These are phyloP conservation scores for Catharus bicknelli DNA, from an alignment of 2,113 vertebrate species.

Conservation along the genomic window DNA sequence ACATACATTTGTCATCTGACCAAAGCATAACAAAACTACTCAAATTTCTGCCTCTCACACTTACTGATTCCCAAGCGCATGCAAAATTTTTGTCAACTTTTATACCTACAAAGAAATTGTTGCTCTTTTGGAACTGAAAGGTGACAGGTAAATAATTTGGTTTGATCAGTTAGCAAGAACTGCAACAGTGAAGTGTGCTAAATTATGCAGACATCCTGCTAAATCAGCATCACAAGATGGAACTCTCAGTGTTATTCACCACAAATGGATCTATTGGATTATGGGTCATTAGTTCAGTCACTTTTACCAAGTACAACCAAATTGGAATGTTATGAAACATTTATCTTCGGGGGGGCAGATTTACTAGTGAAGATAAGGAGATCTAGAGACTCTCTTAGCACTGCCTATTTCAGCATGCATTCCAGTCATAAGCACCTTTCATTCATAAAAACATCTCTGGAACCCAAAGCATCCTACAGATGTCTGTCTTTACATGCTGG, in stretches of 20 bases:
- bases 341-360: conserved; percentile 15
- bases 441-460: conserved; percentile 60
- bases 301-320: conserved; percentile 12
- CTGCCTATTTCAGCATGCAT: conserved; percentile 15
- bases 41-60: background rate
- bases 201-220: background rate
- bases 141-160: background rate
- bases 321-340: conserved; percentile 43
- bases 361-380: conserved; percentile 36
- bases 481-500: conserved; percentile 6
- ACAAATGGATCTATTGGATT: background rate
- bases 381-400: background rate
- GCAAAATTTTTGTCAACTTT: background rate
- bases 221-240: background rate
- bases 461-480: conserved; percentile 46
- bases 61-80: background rate
- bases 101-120: background rate
- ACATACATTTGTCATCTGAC: background rate
- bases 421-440: conserved; percentile 46
- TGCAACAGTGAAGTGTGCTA: background rate
- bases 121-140: background rate
- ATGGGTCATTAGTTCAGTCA: conserved; percentile 37
- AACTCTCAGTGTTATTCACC: background rate
- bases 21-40: background rate
- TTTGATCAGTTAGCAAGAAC: background rate